Conservation (phyloP, 2,888 invertebrate genomes). For the Cecidostiba fungosa region DNA sequence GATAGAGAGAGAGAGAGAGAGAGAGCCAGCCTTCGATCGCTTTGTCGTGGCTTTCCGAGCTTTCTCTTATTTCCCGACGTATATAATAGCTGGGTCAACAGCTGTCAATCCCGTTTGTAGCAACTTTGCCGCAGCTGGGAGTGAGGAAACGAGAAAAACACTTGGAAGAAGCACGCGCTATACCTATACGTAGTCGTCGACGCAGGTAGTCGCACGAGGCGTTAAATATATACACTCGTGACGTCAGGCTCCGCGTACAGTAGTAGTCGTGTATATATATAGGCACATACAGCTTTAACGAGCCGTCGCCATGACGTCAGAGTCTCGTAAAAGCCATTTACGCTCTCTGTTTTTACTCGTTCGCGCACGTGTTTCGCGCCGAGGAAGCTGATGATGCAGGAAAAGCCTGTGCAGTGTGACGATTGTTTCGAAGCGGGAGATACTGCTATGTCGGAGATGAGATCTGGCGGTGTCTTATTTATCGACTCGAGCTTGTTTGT, state of each 20-base stretch:
- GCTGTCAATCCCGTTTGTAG: too few species aligned
- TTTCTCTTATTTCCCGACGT: background rate
- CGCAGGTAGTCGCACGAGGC: background rate
- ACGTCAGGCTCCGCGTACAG: background rate
- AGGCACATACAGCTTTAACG: conserved; percentile 64
- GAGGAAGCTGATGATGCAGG: too few species aligned
- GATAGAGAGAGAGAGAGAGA: background rate
- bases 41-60: background rate
- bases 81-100: too few species aligned
- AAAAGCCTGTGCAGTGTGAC: too few species aligned
- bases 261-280: background rate
- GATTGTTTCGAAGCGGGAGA: too few species aligned
- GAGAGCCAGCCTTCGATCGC: background rate
- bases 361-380: background rate
- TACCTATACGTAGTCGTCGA: background rate
- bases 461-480: too few species aligned
- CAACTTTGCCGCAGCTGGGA: too few species aligned
- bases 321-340: conserved; percentile 68
- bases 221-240: conserved; percentile 19
- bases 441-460: too few species aligned
- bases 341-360: conserved; percentile 1
- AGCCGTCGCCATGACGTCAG: conserved; percentile 71
- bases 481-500: conserved; percentile 5
- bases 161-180: too few species aligned
- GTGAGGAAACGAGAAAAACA: too few species aligned